These are phyloP conservation scores for Prionace glauca DNA, from an alignment of 2,797 vertebrate species.

Conservation along the genomic window DNA sequence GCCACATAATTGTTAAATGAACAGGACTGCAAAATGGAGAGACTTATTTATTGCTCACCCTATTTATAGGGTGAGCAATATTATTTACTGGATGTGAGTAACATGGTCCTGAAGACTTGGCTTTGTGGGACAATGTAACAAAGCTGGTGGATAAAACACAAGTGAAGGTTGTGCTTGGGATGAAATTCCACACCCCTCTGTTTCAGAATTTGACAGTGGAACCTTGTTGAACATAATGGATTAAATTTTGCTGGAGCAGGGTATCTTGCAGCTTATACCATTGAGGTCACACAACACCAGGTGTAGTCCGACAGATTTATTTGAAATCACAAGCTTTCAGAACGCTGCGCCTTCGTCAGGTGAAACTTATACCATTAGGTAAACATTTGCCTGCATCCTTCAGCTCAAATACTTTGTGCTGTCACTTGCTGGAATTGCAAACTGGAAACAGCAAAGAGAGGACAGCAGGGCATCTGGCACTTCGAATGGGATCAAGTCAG, in stretches of 20 bases:
- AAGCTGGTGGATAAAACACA: neutral
- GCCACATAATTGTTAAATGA: too few relatives aligned
- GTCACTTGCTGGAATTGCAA: slow-evolving; percentile 45
- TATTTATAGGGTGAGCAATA: neutral
- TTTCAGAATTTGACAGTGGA: neutral
- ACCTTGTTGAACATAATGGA: neutral
- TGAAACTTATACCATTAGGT: neutral
- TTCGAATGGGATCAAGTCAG: neutral
- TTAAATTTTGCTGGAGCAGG: neutral
- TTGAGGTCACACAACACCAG: too few relatives aligned
- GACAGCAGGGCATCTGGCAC: neutral
- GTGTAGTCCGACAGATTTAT: too few relatives aligned
- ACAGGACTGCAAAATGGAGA: neutral
- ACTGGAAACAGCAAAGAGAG: neutral
- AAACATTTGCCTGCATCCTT: neutral
- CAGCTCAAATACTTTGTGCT: slow-evolving; percentile 21
- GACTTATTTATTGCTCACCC: too few relatives aligned
- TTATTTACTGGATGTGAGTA: neutral
- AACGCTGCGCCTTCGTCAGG: too few relatives aligned
- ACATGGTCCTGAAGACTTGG: neutral
- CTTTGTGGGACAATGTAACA: neutral
- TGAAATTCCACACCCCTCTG: neutral
- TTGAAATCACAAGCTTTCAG: too few relatives aligned
- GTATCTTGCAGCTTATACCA: neutral
- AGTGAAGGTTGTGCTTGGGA: neutral